Evolutionary conservation across 2,888 invertebrate genomes (phyloP).

Genomic region (Parelbella ahira): DNA sequence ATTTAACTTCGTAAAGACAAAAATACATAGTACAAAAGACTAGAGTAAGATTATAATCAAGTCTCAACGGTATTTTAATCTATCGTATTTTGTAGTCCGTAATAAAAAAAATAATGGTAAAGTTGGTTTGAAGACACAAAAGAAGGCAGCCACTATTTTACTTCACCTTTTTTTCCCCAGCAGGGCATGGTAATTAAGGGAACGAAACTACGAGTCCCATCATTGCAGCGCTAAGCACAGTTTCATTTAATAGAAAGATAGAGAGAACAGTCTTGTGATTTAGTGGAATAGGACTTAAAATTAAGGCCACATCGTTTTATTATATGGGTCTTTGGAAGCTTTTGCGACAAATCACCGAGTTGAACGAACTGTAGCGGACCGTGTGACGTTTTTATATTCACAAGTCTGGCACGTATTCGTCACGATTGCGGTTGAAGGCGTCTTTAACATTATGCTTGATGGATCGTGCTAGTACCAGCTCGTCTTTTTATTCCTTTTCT

Average conservation of each 20-base stretch:
- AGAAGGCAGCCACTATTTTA: constrained; percentile 43
- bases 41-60: not conserved
- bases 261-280: constrained; percentile 36
- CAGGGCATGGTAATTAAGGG: constrained; percentile 64
- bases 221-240: constrained; percentile 47
- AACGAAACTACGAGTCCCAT: constrained; percentile 46
- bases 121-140: constrained; percentile 43
- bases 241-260: constrained; percentile 48
- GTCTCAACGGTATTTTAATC: constrained; percentile 33
- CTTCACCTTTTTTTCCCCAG: constrained; percentile 48
- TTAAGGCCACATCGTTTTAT: constrained; percentile 27
- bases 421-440: constrained; percentile 30
- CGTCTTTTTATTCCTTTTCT: constrained; percentile 23
- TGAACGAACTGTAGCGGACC: constrained; percentile 28
- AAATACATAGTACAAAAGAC: not conserved
- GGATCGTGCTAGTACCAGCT: constrained; percentile 19
- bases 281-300: constrained; percentile 29
- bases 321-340: constrained; percentile 24
- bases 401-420: constrained; percentile 32
- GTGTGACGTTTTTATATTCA: constrained; percentile 28
- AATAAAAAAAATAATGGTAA: constrained; percentile 35
- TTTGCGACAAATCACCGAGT: constrained; percentile 33
- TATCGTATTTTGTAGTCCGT: constrained; percentile 30
- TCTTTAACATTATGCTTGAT: constrained; percentile 26
- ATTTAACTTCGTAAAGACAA: too few relatives aligned